A percentile compares a stretch with the other conserved stretches of the same genome.
phyloP scores from a whole-genome alignment of 2,797 vertebrate species.

The Naso thynnoides region DNA sequence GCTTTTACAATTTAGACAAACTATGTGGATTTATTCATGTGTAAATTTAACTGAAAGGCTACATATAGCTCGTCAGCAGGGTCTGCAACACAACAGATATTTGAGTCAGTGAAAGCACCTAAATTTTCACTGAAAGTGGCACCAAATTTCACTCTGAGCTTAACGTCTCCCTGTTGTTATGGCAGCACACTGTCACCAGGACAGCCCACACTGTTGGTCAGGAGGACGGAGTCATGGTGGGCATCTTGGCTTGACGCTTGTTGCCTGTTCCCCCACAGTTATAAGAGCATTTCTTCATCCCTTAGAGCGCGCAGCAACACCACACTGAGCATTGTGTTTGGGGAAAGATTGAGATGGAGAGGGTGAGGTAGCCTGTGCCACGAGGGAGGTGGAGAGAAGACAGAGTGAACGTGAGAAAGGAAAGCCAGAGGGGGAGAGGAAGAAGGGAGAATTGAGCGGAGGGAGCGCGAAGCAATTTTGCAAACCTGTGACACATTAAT shows the following conservation, averaged over 20 bases:
- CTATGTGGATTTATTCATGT: conserved; percentile 27
- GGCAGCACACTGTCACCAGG: conserved; percentile 59
- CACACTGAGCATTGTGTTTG: conserved; percentile 61
- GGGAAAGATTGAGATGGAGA: conserved; percentile 71
- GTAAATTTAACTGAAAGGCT: conserved; percentile 24
- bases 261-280: conserved; percentile 36
- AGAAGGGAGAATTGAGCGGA: conserved; percentile 73
- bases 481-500: conserved; percentile 89
- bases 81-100: conserved; percentile 15
- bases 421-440: conserved; percentile 73
- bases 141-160: conserved; percentile 49
- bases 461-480: conserved; percentile 83
- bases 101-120: conserved; percentile 34
- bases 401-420: conserved; percentile 57
- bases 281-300: conserved; percentile 59
- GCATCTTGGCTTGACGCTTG: conserved; percentile 48
- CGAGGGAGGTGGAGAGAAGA: conserved; percentile 71
- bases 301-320: conserved; percentile 47
- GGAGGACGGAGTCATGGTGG: conserved; percentile 54
- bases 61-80: conserved; percentile 33
- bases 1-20: conserved; percentile 46
- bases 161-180: conserved; percentile 68
- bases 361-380: conserved; percentile 65
- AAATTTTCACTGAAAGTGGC: conserved; percentile 45
- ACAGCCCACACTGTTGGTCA: conserved; percentile 58